Base-by-base conservation (phyloP, 1,140 invertebrate species). In the Bombus difficillimus region DNA sequence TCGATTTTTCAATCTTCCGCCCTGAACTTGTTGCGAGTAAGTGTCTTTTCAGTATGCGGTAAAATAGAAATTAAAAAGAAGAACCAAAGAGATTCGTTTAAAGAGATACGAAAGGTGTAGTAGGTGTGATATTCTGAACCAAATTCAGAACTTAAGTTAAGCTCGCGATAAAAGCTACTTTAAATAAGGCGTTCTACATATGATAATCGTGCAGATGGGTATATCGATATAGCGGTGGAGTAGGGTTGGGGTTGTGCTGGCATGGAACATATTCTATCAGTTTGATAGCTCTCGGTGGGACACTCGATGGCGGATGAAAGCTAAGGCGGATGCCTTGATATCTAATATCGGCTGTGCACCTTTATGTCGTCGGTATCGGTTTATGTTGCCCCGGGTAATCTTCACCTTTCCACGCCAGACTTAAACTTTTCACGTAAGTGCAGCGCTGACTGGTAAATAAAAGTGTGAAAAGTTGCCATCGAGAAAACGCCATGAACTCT, bases 211-310 rank as follows among this genome's bases (percentile, higher is more conserved):
- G 32, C 83, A 66, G 66, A 53, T 41, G 37, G 37, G 25, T 53
- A 9, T 41, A 13, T 34, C 68, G 83, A 85, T 79, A 72, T 57
- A 66, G 57, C 62, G 6, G 47, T 53, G 47, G 47, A 18, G 47
- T 22, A 15, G 12, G 10, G 47, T 53, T 53, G 68, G 22, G 68
- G 34, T 76, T 62, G 57, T 66, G 66, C 64, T 76, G 78, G 34
- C 85, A 73, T 53, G 78, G 88, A 90, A 89, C 87, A 91, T 93
- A 92, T 93, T 93, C 91, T 93, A 93, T 92, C 92, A 91, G 92
- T 92, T 89, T 92, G 90, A 94, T 94, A 92, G 91, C 92, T 92
- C 92, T 93, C 92, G 69, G 78, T 73, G 93, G 92, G 89, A 91
- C 83, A 90, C 90, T 92, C 90, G 75, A 90, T 76, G 88, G 88